Evolutionary conservation across 1,140 invertebrate species (phyloP), one percentile per base, ranked within the genome.

Genomic region (Ceratosolen solmsi): DNA sequence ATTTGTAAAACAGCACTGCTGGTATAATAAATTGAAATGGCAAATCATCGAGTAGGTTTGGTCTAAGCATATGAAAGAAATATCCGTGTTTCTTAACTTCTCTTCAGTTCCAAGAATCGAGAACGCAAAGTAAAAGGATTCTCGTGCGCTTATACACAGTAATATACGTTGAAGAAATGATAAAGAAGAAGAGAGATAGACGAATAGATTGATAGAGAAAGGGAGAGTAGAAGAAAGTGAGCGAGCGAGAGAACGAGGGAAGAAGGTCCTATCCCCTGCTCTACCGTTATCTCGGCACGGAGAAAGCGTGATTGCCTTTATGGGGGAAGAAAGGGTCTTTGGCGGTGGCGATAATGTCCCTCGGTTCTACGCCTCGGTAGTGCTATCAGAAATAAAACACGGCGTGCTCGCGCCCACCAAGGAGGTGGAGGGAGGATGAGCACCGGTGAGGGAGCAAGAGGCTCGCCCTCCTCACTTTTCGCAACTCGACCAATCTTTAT

Each of bases 241-340:
- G 27, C 13, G 60, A 54, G 65, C 20, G 33, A n/a, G 20, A 27
- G 49, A n/a, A 63, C 3, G 22, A 30, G n/a, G 30, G 2, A 46
- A 46, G 51, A 38, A 25, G 68, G 4, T 2, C 84, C 85, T 81
- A 86, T 86, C 87, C 87, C 87, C 88, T 88, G 89, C 90, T 90
- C 89, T 87, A 83, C 86, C 85, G 89, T 90, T 90, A 90, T 91
- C 89, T 91, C 36, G 85, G 86, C 85, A 85, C 86, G 88, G 87
- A 88, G 89, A 91, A 90, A 89, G 89, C 89, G 88, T 91, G 90
- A 91, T 91, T 91, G 89, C 89, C 89, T 91, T 91, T 91, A 91
- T 91, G 88, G 90, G 90, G 89, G 89, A 91, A 90, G 90, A 91
- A 91, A 91, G 90, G 89, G 89, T 91, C 89, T 88, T 91, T 91